Conservation (phyloP, 53 echinoderm and acorn worm species). For the Henricia sp. region DNA sequence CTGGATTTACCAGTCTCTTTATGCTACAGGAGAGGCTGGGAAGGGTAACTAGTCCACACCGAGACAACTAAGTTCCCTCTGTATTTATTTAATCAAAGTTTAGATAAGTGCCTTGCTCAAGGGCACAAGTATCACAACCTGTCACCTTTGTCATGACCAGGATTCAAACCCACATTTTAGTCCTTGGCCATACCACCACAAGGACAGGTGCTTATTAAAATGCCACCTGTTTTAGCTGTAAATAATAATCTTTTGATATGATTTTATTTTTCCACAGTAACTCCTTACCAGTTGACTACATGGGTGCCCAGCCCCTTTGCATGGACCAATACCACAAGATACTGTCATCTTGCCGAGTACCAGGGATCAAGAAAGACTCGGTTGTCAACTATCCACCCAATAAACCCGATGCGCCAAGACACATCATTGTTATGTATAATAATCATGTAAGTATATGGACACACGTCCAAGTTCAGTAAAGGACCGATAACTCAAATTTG, state of each 20-base stretch:
- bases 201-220: too few species aligned
- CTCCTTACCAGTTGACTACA: slow-evolving; percentile 85
- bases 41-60: too few species aligned
- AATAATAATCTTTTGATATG: background rate
- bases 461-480: background rate
- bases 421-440: slow-evolving; percentile 84
- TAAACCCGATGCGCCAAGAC: slow-evolving; percentile 77
- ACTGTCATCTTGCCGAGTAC: slow-evolving; percentile 88
- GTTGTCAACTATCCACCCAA: slow-evolving; percentile 76
- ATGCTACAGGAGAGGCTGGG: too few species aligned
- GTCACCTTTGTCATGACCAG: too few species aligned
- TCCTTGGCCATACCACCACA: too few species aligned
- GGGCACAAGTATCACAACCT: too few species aligned
- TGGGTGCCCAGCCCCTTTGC: slow-evolving; percentile 87
- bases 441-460: slow-evolving; percentile 79
- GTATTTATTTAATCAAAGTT: too few species aligned
- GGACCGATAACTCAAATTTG: background rate
- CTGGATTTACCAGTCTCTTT: too few species aligned
- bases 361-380: slow-evolving; percentile 85
- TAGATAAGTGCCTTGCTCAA: too few species aligned
- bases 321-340: slow-evolving; percentile 99
- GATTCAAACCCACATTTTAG: too few species aligned
- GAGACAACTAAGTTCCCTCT: too few species aligned
- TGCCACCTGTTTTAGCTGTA: too few species aligned
- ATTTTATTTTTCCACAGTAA: slow-evolving; percentile 66